Base-by-base conservation (phyloP, 2,797 vertebrate genomes). In the Rhyacichthys aspro region DNA sequence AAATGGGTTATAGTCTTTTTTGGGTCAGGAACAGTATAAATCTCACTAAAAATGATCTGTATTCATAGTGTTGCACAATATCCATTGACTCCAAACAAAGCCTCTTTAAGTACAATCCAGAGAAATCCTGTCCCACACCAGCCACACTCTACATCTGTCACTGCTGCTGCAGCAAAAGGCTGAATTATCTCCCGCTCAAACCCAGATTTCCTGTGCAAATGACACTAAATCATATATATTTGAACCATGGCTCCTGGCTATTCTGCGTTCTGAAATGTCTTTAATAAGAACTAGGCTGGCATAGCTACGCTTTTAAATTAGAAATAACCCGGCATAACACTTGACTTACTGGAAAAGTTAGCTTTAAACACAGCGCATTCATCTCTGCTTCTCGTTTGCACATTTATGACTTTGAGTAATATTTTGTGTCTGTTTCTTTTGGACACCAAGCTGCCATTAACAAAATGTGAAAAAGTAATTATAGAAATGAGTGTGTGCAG, bases 221-320 rank as follows among this genome's bases (percentile, higher is more conserved):
- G 85, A 86, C 75, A 87, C 75, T 85, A 86, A 91, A 90, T 89
- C 81, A 79, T 89, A 90, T 83, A 82, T 84, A 77, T 91, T 86
- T 89, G 86, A 90, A 84, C 79, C 56, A 79, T 89, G 86, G 87
- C 90, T 88, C 59, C 84, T 78, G 86, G 90, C 90, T 87, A 86
- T 83, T 48, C 64, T 23, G 55, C 70, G 88, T 86, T 87, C 91
- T 86, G 82, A 88, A 88, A 92, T 78, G 80, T 90, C 90, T 90
- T 85, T 90, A 89, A 92, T 90, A 91, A 91, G 86, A 79, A 90
- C 76, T 80, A 78, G 84, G 79, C 81, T 66, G 78, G 56, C 80
- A 68, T 80, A 79, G 86, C 84, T 88, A 81, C 72, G 72, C 65
- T 88, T 91, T 90, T 86, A 92, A 90, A 91, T 90, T 82, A 90